These are phyloP conservation scores for Phaethon lepturus DNA, from an alignment of 2,113 vertebrate species.

Conservation along the genomic window DNA sequence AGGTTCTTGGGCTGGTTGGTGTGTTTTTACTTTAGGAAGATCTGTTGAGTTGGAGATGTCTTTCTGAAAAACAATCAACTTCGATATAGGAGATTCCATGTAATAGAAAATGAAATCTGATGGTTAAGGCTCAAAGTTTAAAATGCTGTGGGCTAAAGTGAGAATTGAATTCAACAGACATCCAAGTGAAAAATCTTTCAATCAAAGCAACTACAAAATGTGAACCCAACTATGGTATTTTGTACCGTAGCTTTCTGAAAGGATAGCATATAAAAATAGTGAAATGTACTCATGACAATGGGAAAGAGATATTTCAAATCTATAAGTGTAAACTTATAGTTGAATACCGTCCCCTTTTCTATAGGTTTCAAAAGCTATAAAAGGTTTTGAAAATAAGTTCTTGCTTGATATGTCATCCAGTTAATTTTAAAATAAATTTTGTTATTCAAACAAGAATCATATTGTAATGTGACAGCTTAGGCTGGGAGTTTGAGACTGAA, in stretches of 20 bases:
- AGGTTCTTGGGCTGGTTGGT: not conserved
- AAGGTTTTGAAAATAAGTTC: not conserved
- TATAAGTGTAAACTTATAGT: not conserved
- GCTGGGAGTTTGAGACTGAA: not conserved
- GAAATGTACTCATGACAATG: not conserved
- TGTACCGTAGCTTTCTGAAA: not conserved
- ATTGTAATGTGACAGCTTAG: not conserved
- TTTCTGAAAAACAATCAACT: not conserved
- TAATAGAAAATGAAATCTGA: not conserved
- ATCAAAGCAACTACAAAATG: not conserved
- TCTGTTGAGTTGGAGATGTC: not conserved
- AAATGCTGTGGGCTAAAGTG: not conserved
- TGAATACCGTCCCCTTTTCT: not conserved
- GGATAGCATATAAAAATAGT: not conserved
- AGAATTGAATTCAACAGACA: not conserved
- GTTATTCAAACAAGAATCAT: not conserved
- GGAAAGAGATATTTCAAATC: not conserved
- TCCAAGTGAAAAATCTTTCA: not conserved
- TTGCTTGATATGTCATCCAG: not conserved
- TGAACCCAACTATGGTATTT: not conserved
- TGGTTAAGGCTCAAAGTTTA: not conserved
- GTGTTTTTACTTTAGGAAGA: not conserved
- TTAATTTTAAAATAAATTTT: not conserved
- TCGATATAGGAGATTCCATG: not conserved
- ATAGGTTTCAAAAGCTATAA: not conserved